Percentiles rank a stretch among this genome's conserved stretches.
phyloP scores from a whole-genome alignment of 2,797 vertebrate species.

The Anguilla marmorata region DNA sequence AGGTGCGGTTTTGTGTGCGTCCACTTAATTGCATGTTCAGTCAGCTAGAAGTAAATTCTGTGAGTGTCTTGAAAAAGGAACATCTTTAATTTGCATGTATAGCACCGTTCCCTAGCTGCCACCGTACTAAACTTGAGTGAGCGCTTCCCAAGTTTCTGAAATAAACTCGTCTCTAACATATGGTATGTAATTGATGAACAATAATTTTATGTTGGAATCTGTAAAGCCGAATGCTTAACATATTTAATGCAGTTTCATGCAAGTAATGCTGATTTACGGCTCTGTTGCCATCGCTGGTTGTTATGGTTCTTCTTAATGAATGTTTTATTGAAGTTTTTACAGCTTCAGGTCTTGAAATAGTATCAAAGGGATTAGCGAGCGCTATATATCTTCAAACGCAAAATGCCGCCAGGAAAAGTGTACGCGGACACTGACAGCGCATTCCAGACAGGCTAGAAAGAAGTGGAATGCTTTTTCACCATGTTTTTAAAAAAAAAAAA shows the following conservation, averaged over 20 bases:
- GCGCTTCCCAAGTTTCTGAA: neutral
- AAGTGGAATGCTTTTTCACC: neutral
- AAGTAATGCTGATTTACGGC: neutral
- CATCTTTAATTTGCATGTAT: neutral
- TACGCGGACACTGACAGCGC: neutral
- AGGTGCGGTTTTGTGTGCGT: neutral
- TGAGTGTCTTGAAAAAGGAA: neutral
- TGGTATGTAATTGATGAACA: neutral
- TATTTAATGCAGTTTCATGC: neutral
- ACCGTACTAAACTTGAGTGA: neutral
- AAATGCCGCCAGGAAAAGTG: neutral
- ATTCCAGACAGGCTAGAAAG: neutral
- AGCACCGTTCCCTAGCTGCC: neutral
- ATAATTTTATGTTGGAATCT: slow-evolving; percentile 7
- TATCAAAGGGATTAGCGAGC: slow-evolving; percentile 5
- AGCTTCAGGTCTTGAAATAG: slow-evolving; percentile 5
- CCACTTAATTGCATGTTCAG: neutral
- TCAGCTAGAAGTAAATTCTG: neutral
- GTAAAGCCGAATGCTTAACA: neutral
- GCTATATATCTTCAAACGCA: slow-evolving; percentile 11
- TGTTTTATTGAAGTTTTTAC: slow-evolving; percentile 8
- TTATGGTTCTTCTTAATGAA: slow-evolving; percentile 6
- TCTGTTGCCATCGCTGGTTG: neutral
- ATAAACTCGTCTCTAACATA: neutral
- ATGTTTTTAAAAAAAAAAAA: neutral